Evolutionary conservation across 2,888 invertebrate species (phyloP).

Genomic region (Rugalucina vietnamica): DNA sequence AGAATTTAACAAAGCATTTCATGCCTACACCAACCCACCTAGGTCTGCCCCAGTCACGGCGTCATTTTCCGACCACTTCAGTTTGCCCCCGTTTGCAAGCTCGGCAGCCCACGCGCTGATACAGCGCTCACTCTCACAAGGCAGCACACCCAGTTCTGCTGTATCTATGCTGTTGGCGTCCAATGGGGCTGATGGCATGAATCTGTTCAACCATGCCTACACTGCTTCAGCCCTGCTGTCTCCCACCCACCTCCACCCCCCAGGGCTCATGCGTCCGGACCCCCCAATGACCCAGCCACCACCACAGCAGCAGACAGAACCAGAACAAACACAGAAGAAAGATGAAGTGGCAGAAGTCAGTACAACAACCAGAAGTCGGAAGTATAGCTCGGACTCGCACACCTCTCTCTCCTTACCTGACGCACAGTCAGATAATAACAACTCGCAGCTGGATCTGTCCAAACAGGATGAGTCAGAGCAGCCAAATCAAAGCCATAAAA

Average conservation of each 20-base stretch:
- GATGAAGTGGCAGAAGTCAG: constrained; percentile 67
- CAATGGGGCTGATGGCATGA: constrained; percentile 59
- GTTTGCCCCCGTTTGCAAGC: constrained; percentile 72
- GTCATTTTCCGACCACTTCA: constrained; percentile 58
- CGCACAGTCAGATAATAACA: constrained; percentile 38
- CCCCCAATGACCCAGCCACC: constrained; percentile 57
- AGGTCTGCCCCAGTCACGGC: constrained; percentile 48
- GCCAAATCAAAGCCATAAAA: constrained; percentile 51
- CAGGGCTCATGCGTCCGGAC: constrained; percentile 44
- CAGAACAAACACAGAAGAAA: background rate
- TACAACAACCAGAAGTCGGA: constrained; percentile 71
- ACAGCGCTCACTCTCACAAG: constrained; percentile 61
- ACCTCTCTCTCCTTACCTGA: constrained; percentile 68
- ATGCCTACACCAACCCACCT: constrained; percentile 42
- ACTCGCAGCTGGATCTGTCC: constrained; percentile 31
- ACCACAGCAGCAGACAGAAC: constrained; percentile 35
- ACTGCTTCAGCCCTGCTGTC: constrained; percentile 51
- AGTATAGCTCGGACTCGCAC: constrained; percentile 75
- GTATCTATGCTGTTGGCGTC: constrained; percentile 61
- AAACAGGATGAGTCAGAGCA: constrained; percentile 44
- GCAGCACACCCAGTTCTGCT: constrained; percentile 60
- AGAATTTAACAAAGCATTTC: constrained; percentile 60
- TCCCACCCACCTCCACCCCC: constrained; percentile 40
- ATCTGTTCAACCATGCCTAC: constrained; percentile 50
- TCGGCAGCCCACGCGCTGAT: constrained; percentile 61